A percentile compares a stretch with the other conserved stretches of the same genome.
These are phyloP conservation scores for Monopterus albus DNA, from an alignment of 2,113 vertebrate species.

Conservation along the genomic window DNA sequence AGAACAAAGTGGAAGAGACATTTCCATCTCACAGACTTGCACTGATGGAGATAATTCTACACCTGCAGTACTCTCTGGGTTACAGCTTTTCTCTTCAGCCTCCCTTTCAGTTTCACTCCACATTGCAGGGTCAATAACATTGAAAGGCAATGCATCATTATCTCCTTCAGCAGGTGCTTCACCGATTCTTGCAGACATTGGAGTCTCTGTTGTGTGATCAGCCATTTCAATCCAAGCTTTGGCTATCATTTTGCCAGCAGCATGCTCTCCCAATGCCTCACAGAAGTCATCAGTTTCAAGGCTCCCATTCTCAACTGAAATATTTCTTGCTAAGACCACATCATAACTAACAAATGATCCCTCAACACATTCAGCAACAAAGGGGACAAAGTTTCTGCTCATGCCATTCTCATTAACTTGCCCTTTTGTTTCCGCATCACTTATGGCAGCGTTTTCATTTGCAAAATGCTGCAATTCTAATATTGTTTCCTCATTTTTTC, in stretches of 20 bases:
- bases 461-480: conserved; percentile 44
- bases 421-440: conserved; percentile 53
- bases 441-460: conserved; percentile 40
- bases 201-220: conserved; percentile 57
- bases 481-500: conserved; percentile 33
- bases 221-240: conserved; percentile 39
- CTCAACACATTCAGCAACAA: conserved; percentile 26
- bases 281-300: conserved; percentile 31
- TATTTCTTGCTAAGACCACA: conserved; percentile 39
- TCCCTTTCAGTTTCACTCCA: conserved; percentile 55
- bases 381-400: conserved; percentile 9
- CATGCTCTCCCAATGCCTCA: conserved; percentile 18
- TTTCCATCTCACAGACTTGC: conserved; percentile 27
- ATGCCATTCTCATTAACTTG: conserved; percentile 39
- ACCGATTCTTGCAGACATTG: conserved; percentile 50
- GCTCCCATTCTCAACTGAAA: conserved; percentile 15
- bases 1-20: not conserved
- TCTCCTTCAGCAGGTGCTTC: conserved; percentile 61
- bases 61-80: conserved; percentile 45
- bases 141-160: conserved; percentile 60
- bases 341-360: conserved; percentile 34
- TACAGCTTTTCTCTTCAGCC: conserved; percentile 43
- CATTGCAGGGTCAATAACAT: conserved; percentile 71
- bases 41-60: conserved; percentile 47
- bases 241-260: conserved; percentile 43